Base-by-base conservation (phyloP, 1,140 invertebrate species). In the Sesamia nonagrioides region DNA sequence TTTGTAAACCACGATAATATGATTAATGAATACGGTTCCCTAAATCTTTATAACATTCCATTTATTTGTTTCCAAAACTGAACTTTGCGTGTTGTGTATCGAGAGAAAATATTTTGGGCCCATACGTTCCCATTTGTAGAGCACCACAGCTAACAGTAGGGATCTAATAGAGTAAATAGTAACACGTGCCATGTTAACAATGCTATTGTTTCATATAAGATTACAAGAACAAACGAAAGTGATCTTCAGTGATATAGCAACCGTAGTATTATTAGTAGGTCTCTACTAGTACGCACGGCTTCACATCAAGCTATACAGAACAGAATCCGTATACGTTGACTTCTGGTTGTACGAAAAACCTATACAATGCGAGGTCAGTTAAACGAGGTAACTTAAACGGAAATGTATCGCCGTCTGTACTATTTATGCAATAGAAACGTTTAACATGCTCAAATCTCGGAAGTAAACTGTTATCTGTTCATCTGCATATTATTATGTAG, bases 361-460 rank as follows among this genome's bases (percentile, higher is more conserved):
- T 27, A 27, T 27, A 27, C 27, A 27, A 27, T 27, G 27, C 27
- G 27, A 27, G 27, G 27, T 27, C 27, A 27, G 27, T 27, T 27
- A 27, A 27, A n/a, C n/a, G n/a, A n/a, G n/a, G n/a, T n/a, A 27
- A 27, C 27, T 27, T n/a, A n/a, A n/a, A n/a, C n/a, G 27, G 27
- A 27, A 27, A 27, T 27, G 27, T 27, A 3, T 27, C 1, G 27
- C 27, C 1, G 27, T 27, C 1, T 27, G 27, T 27, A 27, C 27
- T 3, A 42, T 56, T 83, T 80, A 79, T 60, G 73, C 77, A 84
- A 84, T 61, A 73, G 27, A 56, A 73, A 52, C 52, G 74, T 77
- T 81, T 77, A 81, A 73, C 27, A 45, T 60, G 15, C 77, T 56
- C 13, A 76, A 81, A 37, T 42, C 50, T 76, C 54, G 69, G 48